Evolutionary conservation across 2,888 invertebrate species (phyloP).

Genomic region (Tenthredo livida): DNA sequence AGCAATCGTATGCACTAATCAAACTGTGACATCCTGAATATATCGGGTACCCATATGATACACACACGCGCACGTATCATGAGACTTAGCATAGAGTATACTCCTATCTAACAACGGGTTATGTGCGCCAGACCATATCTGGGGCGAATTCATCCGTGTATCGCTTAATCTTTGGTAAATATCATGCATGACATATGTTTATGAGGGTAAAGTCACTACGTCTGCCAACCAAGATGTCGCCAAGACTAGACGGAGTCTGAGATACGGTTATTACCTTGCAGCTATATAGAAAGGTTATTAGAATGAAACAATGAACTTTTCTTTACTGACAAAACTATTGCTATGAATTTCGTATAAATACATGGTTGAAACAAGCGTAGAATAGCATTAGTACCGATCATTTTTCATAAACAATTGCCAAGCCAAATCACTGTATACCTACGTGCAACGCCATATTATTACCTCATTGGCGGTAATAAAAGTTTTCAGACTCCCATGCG

Average conservation of each 20-base stretch:
- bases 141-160: slow-evolving; percentile 58
- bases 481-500: slow-evolving; percentile 20
- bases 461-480: slow-evolving; percentile 34
- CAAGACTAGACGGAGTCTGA: slow-evolving; percentile 29
- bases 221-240: slow-evolving; percentile 45
- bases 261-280: slow-evolving; percentile 1
- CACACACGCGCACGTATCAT: slow-evolving; percentile 6
- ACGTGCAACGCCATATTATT: slow-evolving; percentile 28
- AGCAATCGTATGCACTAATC: background rate
- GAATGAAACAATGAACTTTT: background rate
- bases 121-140: slow-evolving; percentile 44
- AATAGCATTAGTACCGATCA: slow-evolving; percentile 5
- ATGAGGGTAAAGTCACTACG: slow-evolving; percentile 39
- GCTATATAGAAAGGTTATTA: background rate
- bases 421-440: slow-evolving; percentile 3
- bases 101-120: slow-evolving; percentile 25
- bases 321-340: background rate
- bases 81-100: slow-evolving; percentile 21
- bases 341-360: slow-evolving; percentile 22
- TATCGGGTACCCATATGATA: background rate
- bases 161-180: slow-evolving; percentile 56
- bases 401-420: slow-evolving; percentile 42
- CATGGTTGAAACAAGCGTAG: background rate
- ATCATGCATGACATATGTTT: slow-evolving; percentile 49
- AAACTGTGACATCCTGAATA: background rate